phyloP scores from a whole-genome alignment of 2,797 vertebrate genomes.

The Capromys pilorides region DNA sequence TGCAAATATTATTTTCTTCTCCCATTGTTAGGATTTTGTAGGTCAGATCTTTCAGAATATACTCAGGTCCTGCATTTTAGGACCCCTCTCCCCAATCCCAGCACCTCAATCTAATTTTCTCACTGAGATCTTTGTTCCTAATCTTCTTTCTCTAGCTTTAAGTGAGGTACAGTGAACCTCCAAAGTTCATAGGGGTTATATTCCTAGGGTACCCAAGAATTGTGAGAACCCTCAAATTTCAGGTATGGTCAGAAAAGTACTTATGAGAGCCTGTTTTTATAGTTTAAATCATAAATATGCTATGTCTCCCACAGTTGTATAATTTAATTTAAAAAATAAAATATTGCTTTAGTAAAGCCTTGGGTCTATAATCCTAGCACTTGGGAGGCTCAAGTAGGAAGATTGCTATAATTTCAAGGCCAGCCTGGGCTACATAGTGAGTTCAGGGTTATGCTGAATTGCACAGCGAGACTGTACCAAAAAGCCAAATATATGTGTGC shows the following conservation, averaged over 20 bases:
- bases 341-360: not conserved
- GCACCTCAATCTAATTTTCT: not conserved
- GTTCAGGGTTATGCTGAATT: not conserved
- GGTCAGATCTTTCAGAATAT: constrained; percentile 7
- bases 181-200: not conserved
- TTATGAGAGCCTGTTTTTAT: not conserved
- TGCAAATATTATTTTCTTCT: not conserved
- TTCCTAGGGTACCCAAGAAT: not conserved
- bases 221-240: not conserved
- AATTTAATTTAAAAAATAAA: not conserved
- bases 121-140: not conserved
- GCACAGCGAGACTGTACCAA: not conserved
- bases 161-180: not conserved
- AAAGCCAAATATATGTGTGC: not conserved
- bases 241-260: not conserved
- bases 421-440: not conserved
- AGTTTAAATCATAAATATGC: not conserved
- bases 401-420: not conserved
- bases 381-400: not conserved
- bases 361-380: not conserved
- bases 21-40: not conserved
- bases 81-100: not conserved
- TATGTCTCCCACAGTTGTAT: not conserved
- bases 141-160: not conserved
- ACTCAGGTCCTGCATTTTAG: constrained; percentile 6